A percentile compares a stretch with the other conserved stretches of the same genome.
phyloP scores from a whole-genome alignment of 2,888 invertebrate genomes.

The Ypsolopha scabrella region DNA sequence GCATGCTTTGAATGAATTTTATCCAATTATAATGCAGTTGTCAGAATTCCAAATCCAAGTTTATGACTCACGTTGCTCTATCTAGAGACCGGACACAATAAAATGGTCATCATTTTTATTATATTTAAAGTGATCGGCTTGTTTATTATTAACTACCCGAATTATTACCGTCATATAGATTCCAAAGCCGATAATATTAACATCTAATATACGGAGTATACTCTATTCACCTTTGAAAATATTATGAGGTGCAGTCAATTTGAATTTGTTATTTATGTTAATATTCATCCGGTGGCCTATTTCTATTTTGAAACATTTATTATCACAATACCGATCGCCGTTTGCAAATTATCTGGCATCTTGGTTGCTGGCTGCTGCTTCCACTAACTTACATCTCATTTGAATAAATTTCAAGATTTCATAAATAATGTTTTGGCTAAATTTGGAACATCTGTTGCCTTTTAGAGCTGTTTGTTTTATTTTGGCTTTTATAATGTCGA shows the following conservation, averaged over 20 bases:
- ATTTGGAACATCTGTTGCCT: neutral
- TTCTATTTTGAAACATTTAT: constrained; percentile 42
- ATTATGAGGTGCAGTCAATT: too few relatives aligned
- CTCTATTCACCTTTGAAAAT: too few relatives aligned
- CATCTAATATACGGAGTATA: too few relatives aligned
- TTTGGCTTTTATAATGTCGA: too few relatives aligned
- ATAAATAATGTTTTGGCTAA: neutral
- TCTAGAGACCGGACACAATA: constrained; percentile 21
- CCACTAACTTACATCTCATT: constrained; percentile 27
- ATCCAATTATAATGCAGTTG: too few relatives aligned
- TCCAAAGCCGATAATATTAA: too few relatives aligned
- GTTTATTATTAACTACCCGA: neutral
- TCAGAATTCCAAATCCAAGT: too few relatives aligned
- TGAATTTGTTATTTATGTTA: constrained; percentile 30
- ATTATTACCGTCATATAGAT: too few relatives aligned
- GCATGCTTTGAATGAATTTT: too few relatives aligned
- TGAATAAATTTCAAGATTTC: constrained; percentile 26
- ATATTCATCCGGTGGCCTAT: constrained; percentile 36
- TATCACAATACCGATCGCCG: constrained; percentile 36
- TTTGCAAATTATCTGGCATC: constrained; percentile 36
- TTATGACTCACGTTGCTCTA: neutral
- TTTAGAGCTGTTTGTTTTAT: neutral
- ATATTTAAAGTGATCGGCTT: constrained; percentile 17
- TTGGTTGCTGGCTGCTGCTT: constrained; percentile 11
- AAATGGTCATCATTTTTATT: constrained; percentile 33